Base-by-base conservation (phyloP, 2,113 vertebrate genomes). In the Nannospalax galili region DNA sequence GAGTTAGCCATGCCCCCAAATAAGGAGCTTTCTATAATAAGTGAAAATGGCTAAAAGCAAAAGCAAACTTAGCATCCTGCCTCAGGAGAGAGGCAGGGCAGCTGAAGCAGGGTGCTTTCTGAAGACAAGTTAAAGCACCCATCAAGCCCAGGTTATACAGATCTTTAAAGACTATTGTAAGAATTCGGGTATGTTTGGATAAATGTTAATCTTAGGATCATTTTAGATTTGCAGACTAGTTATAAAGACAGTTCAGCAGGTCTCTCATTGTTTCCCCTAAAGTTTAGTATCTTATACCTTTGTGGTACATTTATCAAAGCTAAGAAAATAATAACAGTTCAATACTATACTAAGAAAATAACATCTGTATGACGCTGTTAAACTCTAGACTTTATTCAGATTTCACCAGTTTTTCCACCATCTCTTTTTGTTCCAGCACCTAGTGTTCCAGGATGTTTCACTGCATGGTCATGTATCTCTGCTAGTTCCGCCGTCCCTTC, bases 151-250 rank as follows among this genome's bases (percentile, higher is more conserved):
- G 64, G 84, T 84, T 45, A 82, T 5, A 9, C 2, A 77, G 17
- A 40, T 7, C n/a, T 22, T 67, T 22, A n/a, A 30, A 62, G 58
- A 48, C 24, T 37, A 75, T 32, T 75, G 0, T 70, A 30, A 58
- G 35, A 45, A 56, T 26, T 81, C 35, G 1, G 35, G 37, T 56
- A 88, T 86, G 75, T 62, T 69, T 40, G 37, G 40, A 64, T 40
- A 96, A 75, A 77, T 82, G 77, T 64, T 81, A 75, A 89, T 70
- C 79, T 84, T 70, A 70, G n/a, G 80, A 92, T 67, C 77, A 58
- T 72, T 93, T 89, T 85, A 75, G 26, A 64, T 73, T 85, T 93
- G 37, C 82, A 37, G 28, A 87, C 92, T 30, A 92, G n/a, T n/a
- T 75, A 92, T 17, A 80, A 69, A 88, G 42, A 82, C 45, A 86